phyloP scores from a whole-genome alignment of 2,113 vertebrate species.

The Hoplias malabaricus region DNA sequence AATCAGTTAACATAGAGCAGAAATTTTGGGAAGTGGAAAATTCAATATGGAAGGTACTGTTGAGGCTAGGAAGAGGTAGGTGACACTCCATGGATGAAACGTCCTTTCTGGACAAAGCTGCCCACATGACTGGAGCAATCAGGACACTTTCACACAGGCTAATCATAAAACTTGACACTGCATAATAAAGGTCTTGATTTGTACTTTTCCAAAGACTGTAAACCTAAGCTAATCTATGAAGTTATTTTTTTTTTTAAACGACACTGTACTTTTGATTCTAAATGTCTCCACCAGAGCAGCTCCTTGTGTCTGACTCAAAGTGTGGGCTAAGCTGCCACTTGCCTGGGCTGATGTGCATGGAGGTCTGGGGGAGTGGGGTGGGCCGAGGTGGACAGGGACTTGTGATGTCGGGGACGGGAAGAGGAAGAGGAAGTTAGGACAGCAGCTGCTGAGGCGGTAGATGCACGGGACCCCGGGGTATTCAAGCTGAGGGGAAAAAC shows the following conservation, averaged over 20 bases:
- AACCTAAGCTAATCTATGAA: not conserved
- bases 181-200: not conserved
- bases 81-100: not conserved
- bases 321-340: constrained; percentile 60
- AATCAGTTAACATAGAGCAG: not conserved
- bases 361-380: constrained; percentile 79
- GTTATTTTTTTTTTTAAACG: no score
- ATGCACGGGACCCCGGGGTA: constrained; percentile 78
- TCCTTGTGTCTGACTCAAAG: not conserved
- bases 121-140: not conserved
- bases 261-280: no score
- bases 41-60: not conserved
- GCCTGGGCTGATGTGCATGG: constrained; percentile 79
- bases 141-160: not conserved
- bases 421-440: constrained; percentile 71
- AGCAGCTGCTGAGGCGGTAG: constrained; percentile 77
- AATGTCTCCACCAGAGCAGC: not conserved
- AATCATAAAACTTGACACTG: not conserved
- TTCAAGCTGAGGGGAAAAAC: constrained; percentile 69
- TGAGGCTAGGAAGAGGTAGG: not conserved
- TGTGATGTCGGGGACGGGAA: constrained; percentile 69
- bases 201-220: not conserved
- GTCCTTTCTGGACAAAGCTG: not conserved
- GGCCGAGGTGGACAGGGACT: constrained; percentile 80
- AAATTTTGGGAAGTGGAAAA: not conserved